These are phyloP conservation scores for Barypeithes pellucidus DNA, from an alignment of 2,888 invertebrate genomes.

Conservation along the genomic window DNA sequence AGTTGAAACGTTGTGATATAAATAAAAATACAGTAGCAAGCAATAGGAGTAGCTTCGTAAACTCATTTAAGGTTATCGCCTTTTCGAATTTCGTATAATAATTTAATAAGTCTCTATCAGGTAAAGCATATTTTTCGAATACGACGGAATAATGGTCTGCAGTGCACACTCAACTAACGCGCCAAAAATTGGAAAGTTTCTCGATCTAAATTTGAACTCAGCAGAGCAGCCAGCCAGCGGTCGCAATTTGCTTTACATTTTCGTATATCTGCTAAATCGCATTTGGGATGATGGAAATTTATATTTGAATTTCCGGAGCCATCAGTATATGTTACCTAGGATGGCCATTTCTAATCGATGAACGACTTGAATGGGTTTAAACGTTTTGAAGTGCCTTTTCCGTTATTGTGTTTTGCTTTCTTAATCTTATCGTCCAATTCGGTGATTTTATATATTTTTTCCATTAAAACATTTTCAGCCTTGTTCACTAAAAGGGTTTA, in stretches of 20 bases:
- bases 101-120: slow-evolving; percentile 6
- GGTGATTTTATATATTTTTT: too few relatives aligned
- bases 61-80: not conserved
- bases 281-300: slow-evolving; percentile 11
- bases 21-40: too few relatives aligned
- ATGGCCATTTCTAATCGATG: not conserved
- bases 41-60: not conserved
- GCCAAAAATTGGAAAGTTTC: slow-evolving; percentile 17
- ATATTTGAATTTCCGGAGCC: slow-evolving; percentile 4
- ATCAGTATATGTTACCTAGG: slow-evolving; percentile 1
- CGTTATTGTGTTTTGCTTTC: not conserved
- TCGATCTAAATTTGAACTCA: slow-evolving; percentile 9
- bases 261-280: slow-evolving; percentile 10
- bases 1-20: too few relatives aligned
- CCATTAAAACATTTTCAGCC: too few relatives aligned
- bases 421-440: not conserved
- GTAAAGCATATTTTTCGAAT: slow-evolving; percentile 12
- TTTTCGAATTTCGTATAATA: slow-evolving; percentile 10
- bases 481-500: too few relatives aligned
- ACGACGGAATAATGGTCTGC: slow-evolving; percentile 6
- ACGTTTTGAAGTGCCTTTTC: not conserved
- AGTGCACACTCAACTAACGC: slow-evolving; percentile 7
- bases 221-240: not conserved
- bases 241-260: slow-evolving; percentile 14
- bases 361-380: not conserved